A percentile compares a stretch with the other conserved stretches of the same genome.
Conservation (phyloP, 2,888 invertebrate genomes). For the Euphydryas editha region DNA sequence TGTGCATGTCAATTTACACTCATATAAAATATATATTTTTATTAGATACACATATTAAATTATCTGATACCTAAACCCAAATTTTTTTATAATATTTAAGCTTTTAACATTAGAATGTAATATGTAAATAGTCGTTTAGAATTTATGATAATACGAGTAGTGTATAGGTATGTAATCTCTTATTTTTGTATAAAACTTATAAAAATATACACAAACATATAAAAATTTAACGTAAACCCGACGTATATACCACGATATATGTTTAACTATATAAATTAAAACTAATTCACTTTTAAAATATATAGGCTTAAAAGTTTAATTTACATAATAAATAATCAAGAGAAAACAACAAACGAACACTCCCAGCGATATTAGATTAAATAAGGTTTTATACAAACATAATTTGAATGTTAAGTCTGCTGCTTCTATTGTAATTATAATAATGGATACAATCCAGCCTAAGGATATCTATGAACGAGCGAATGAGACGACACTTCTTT, state of each 20-base stretch:
- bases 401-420: constrained; percentile 28
- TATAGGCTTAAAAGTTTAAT: constrained; percentile 8
- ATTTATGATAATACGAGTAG: no score
- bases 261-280: not conserved
- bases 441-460: constrained; percentile 28
- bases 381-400: constrained; percentile 34
- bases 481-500: not conserved
- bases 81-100: no score
- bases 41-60: no score
- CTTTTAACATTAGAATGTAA: no score
- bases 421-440: constrained; percentile 27
- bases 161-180: no score
- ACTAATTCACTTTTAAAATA: not conserved
- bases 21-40: no score
- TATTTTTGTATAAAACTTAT: not conserved
- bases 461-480: constrained; percentile 16
- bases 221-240: not conserved
- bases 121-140: no score
- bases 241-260: not conserved
- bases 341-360: constrained; percentile 16
- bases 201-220: not conserved
- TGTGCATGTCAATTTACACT: no score
- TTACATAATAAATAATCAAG: constrained; percentile 16
- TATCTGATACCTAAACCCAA: no score
- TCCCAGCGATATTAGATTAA: constrained; percentile 27